phyloP scores from a whole-genome alignment of 37 sponge, comb jelly and placozoan genomes.

The Amphimedon queenslandica region DNA sequence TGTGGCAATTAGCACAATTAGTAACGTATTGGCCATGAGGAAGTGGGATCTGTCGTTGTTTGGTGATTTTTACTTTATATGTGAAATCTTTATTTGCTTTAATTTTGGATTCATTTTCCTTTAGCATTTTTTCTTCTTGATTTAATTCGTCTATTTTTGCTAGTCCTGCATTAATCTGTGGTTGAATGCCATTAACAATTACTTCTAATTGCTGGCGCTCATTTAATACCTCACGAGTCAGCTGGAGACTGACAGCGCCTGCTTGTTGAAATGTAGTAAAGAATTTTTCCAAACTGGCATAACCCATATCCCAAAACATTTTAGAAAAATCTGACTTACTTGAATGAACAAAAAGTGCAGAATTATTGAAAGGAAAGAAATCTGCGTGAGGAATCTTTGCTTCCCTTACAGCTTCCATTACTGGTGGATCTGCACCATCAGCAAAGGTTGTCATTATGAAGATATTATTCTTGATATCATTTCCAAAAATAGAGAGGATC shows the following conservation, averaged over 20 bases:
- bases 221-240: conserved; percentile 61
- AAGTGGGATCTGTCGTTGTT: conserved; percentile 30
- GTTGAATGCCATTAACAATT: conserved; percentile 34
- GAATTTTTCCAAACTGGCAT: conserved; percentile 36
- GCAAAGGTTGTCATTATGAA: conserved; percentile 82
- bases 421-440: conserved; percentile 58
- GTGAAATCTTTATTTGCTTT: conserved; percentile 51
- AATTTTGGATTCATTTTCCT: conserved; percentile 37
- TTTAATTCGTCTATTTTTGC: conserved; percentile 41
- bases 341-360: conserved; percentile 30
- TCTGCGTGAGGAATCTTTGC: conserved; percentile 35
- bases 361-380: conserved; percentile 71
- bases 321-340: neutral
- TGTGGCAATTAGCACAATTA: conserved; percentile 68
- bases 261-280: conserved; percentile 29
- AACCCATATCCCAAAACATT: conserved; percentile 66
- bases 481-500: conserved; percentile 36
- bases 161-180: conserved; percentile 29
- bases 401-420: conserved; percentile 43
- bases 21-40: conserved; percentile 45
- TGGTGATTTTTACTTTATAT: conserved; percentile 31
- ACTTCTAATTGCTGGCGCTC: conserved; percentile 53
- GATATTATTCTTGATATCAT: conserved; percentile 28
- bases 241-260: conserved; percentile 22
- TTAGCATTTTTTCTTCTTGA: conserved; percentile 38